phyloP scores from a whole-genome alignment of 2,113 vertebrate genomes.

The Oryzias javanicus region DNA sequence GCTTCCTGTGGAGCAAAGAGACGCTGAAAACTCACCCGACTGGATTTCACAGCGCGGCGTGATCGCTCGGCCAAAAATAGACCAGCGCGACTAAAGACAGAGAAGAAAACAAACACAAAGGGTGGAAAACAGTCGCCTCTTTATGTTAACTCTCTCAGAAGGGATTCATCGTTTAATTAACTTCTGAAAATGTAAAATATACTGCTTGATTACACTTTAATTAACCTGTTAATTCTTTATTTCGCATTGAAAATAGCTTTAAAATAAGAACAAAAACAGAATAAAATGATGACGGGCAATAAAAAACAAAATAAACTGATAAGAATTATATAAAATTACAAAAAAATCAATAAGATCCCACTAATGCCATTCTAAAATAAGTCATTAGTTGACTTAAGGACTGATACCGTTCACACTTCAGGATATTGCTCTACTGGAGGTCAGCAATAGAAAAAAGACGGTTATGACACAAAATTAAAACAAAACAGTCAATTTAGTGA shows the following conservation, averaged over 20 bases:
- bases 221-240: conserved; percentile 9
- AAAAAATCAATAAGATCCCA: too few species aligned
- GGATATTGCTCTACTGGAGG: too few species aligned
- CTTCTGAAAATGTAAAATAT: conserved; percentile 3
- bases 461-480: too few species aligned
- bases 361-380: too few species aligned
- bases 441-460: too few species aligned
- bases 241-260: background rate
- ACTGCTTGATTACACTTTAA: conserved; percentile 10
- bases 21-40: conserved; percentile 21
- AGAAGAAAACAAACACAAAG: background rate
- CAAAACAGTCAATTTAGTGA: too few species aligned
- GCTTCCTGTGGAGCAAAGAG: conserved; percentile 24
- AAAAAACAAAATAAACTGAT: too few species aligned
- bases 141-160: background rate
- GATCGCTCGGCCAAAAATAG: conserved; percentile 16
- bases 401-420: too few species aligned
- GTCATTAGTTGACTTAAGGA: too few species aligned
- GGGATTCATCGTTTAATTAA: conserved; percentile 1
- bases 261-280: too few species aligned
- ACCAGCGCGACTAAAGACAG: background rate
- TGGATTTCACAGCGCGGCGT: background rate
- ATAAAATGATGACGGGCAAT: too few species aligned
- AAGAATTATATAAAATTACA: too few species aligned
- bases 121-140: background rate